Evolutionary conservation across 1,140 invertebrate species (phyloP).

Genomic region (Drosophila pallidifrons): DNA sequence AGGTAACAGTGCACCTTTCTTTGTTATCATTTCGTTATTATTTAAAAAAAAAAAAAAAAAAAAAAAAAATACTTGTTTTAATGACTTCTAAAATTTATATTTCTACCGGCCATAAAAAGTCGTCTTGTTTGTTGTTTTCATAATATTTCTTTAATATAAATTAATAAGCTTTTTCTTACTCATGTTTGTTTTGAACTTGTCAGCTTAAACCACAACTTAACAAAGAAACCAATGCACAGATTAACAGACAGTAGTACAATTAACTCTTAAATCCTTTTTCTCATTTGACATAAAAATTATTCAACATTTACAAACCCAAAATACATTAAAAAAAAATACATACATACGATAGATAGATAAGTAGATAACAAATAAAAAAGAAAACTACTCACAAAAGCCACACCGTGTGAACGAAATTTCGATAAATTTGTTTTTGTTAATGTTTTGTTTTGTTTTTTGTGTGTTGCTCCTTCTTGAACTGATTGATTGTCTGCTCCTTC

Average conservation of each 20-base stretch:
- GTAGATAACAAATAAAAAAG: constrained; percentile 41
- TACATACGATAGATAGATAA: constrained; percentile 18
- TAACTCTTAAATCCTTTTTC: constrained; percentile 47
- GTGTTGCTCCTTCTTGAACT: constrained; percentile 38
- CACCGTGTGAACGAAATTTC: constrained; percentile 35
- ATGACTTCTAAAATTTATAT: neutral
- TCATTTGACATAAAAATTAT: constrained; percentile 27
- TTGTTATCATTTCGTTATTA: too few species aligned
- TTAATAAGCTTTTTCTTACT: constrained; percentile 75
- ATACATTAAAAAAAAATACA: constrained; percentile 34
- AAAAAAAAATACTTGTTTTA: too few species aligned
- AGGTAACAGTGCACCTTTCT: too few species aligned
- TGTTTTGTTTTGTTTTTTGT: constrained; percentile 30
- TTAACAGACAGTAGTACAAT: constrained; percentile 70
- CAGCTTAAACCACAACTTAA: constrained; percentile 81
- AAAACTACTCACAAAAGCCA: constrained; percentile 58
- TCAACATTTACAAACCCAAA: constrained; percentile 61
- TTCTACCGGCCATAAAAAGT: neutral
- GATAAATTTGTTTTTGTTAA: constrained; percentile 22
- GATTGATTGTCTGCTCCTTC: constrained; percentile 73
- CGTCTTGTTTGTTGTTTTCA: constrained; percentile 12
- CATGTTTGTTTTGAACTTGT: constrained; percentile 76
- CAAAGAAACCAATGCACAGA: constrained; percentile 75
- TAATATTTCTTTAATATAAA: constrained; percentile 66
- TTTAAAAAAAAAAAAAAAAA: too few species aligned